Evolutionary conservation across 2,113 vertebrate species (phyloP), one percentile per base, ranked within the genome.

Genomic region (Chroicocephalus ridibundus): DNA sequence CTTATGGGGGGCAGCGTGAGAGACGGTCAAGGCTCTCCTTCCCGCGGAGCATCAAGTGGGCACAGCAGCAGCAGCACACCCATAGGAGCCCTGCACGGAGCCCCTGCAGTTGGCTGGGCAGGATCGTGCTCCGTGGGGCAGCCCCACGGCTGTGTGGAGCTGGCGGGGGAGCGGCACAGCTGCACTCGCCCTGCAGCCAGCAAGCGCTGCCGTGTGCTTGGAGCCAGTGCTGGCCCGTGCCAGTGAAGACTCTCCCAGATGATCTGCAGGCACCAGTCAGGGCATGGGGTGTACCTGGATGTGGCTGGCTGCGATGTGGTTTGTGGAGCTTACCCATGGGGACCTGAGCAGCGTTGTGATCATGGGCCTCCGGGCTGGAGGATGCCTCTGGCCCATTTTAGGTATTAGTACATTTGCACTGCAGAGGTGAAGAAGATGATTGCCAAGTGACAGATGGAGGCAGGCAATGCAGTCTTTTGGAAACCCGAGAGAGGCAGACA

Each of bases 121-220:
- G 47, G 34, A 51, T 47, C 5, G 2, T 12, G 9, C 44, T 82
- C 75, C 69, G 4, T 42, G 26, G 49, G 49, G 64, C 52, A 51
- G 52, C 25, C 32, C 79, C 24, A 13, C 0, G 0, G 65, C 60
- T 16, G 10, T 85, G 75, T 62, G 2, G 6, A 75, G 38, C 78
- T 44, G 78, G 11, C 61, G 5, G 27, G 32, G n/a, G 31, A 72
- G 64, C 21, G 2, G 36, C 52, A 77, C 61, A 32, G 26, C 72
- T 9, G 2, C 0, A 1, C 49, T 84, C 3, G 2, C 14, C 22
- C 78, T 46, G 52, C 36, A 38, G 26, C 26, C 34, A 46, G 62
- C 19, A 20, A 42, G n/a, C 1, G 0, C 34, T 36, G 13, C 65
- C 2, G 3, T 25, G 47, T 40, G 61, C 58, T 62, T 51, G 68